Evolutionary conservation across 2,797 vertebrate species (phyloP).

Genomic region (Liasis olivaceus): DNA sequence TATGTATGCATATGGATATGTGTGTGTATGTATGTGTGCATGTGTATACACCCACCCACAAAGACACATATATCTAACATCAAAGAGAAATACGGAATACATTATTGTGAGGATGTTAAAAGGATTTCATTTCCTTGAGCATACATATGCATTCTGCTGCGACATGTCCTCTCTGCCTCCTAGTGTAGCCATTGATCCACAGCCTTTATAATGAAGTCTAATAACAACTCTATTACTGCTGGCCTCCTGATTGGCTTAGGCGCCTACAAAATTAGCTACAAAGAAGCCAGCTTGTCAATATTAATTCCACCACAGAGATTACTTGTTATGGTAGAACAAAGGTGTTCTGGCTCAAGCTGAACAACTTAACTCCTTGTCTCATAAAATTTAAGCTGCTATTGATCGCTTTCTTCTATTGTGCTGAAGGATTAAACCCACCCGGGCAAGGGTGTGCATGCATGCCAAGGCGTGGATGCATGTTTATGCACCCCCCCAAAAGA

Average conservation of each 20-base stretch:
- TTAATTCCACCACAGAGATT: constrained; percentile 86
- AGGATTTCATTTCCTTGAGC: constrained; percentile 76
- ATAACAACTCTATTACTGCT: constrained; percentile 91
- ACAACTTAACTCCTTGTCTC: constrained; percentile 86
- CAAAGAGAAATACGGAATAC: constrained; percentile 59
- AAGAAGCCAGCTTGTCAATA: constrained; percentile 87
- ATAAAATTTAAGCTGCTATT: constrained; percentile 89
- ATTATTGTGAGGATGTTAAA: constrained; percentile 70
- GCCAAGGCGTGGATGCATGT: background rate
- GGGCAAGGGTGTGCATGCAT: background rate
- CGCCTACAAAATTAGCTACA: constrained; percentile 84
- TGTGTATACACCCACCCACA: background rate
- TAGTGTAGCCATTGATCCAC: constrained; percentile 87
- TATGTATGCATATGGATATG: too few species aligned
- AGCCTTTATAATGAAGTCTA: constrained; percentile 90
- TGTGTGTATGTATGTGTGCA: too few species aligned
- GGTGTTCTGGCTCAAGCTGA: constrained; percentile 79
- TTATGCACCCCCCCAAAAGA: constrained; percentile 1
- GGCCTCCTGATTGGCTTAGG: constrained; percentile 75
- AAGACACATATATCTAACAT: background rate
- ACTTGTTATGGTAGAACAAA: constrained; percentile 89
- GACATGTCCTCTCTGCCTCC: constrained; percentile 82
- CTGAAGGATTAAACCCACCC: constrained; percentile 73
- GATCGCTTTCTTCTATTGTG: constrained; percentile 81
- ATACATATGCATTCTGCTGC: constrained; percentile 74